Evolutionary conservation across 2,113 vertebrate species (phyloP).

Genomic region (Festucalex cinctus): DNA sequence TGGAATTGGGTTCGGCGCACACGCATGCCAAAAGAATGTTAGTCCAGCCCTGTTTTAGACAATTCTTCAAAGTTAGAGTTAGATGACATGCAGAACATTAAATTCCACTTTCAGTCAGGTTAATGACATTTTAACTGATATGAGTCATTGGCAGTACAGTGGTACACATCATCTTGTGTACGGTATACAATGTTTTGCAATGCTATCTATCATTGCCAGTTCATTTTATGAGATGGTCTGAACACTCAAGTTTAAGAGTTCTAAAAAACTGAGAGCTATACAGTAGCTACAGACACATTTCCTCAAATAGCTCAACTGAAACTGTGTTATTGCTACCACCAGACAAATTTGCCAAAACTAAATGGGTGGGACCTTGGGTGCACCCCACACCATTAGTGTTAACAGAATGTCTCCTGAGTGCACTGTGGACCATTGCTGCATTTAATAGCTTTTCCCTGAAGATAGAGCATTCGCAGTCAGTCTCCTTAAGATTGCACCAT

Average conservation of each 20-base stretch:
- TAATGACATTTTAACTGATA: neutral
- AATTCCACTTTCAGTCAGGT: neutral
- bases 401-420: conserved; percentile 36
- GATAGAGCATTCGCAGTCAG: conserved; percentile 30
- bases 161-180: too few relatives aligned
- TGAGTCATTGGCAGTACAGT: neutral
- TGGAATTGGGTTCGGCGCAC: neutral
- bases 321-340: neutral
- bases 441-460: conserved; percentile 50
- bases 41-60: neutral
- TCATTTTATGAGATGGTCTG: neutral
- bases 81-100: neutral
- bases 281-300: neutral
- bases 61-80: neutral
- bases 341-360: conserved; percentile 9
- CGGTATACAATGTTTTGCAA: too few relatives aligned
- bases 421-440: conserved; percentile 37
- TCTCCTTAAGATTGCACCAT: conserved; percentile 28
- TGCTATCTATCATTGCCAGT: too few relatives aligned
- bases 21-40: neutral
- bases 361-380: conserved; percentile 10
- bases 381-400: conserved; percentile 21
- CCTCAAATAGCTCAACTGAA: neutral
- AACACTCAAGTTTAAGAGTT: neutral
- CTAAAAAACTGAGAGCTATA: neutral